phyloP scores from a whole-genome alignment of 2,888 invertebrate species.

The Oxytorus armatus region DNA sequence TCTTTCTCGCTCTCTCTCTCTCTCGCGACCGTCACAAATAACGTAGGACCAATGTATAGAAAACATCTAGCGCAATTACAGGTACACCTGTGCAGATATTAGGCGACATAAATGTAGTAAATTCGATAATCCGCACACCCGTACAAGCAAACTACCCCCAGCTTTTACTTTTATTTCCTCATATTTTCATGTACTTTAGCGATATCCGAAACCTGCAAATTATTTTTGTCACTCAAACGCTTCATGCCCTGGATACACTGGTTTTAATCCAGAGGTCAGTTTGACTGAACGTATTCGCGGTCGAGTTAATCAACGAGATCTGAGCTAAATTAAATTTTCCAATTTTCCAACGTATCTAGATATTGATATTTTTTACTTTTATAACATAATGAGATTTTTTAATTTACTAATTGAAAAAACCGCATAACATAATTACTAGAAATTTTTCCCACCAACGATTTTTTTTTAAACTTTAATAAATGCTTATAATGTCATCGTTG shows the following conservation, averaged over 20 bases:
- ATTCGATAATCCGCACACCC: neutral
- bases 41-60: conserved; percentile 27
- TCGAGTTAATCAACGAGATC: neutral
- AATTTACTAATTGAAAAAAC: too few relatives aligned
- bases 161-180: conserved; percentile 27
- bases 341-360: neutral
- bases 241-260: too few relatives aligned
- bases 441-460: neutral
- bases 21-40: conserved; percentile 24
- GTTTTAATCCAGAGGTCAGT: conserved; percentile 4
- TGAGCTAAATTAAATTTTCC: neutral
- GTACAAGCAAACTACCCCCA: neutral
- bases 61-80: neutral
- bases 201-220: conserved; percentile 45
- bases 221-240: conserved; percentile 50
- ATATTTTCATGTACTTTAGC: conserved; percentile 33
- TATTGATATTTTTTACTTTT: neutral
- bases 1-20: conserved; percentile 7
- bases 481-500: too few relatives aligned
- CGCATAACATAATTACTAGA: too few relatives aligned
- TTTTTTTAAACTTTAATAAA: too few relatives aligned
- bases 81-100: neutral
- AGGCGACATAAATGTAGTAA: conserved; percentile 24
- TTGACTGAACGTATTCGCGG: neutral
- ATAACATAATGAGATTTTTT: neutral